Percentiles rank a stretch among this genome's conserved stretches.
Conservation (phyloP, 1,140 invertebrate species). For the Scaptodrosophila lebanonensis region DNA sequence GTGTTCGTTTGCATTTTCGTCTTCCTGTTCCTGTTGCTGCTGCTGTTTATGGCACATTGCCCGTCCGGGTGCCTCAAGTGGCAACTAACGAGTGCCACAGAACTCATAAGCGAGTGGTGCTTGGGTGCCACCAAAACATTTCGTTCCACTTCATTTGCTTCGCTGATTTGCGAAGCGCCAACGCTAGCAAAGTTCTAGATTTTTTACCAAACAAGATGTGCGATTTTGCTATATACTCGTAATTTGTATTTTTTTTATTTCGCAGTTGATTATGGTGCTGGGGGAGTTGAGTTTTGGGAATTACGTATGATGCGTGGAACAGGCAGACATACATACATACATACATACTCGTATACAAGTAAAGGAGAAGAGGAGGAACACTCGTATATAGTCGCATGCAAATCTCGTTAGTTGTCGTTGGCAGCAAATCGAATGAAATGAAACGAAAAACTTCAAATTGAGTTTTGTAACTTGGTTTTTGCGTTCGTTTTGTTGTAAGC, state of each 20-base stretch:
- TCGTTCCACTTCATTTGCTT: constrained; percentile 55
- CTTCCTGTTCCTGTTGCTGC: no score
- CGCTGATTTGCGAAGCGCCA: constrained; percentile 59
- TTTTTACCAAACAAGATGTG: constrained; percentile 22
- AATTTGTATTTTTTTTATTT: constrained; percentile 10
- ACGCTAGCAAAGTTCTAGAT: constrained; percentile 41
- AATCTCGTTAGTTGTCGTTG: constrained; percentile 69
- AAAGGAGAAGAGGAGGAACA: constrained; percentile 4
- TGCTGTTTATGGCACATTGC: no score
- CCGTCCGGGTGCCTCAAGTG: no score
- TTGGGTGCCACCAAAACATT: no score
- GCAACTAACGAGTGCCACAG: no score
- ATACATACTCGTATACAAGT: constrained; percentile 1
- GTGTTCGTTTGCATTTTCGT: no score
- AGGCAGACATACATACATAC: constrained; percentile 7
- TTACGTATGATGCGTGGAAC: constrained; percentile 61
- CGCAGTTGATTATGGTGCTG: constrained; percentile 61
- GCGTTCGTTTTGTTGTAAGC: constrained; percentile 24
- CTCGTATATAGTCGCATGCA: constrained; percentile 60
- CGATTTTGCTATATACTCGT: constrained; percentile 22
- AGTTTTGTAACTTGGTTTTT: constrained; percentile 40
- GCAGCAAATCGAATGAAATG: constrained; percentile 38
- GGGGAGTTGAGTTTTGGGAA: constrained; percentile 67
- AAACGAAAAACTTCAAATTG: constrained; percentile 48
- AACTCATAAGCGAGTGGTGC: no score